Conservation (phyloP, 2,888 invertebrate genomes). For the Pterobdella sp. region DNA sequence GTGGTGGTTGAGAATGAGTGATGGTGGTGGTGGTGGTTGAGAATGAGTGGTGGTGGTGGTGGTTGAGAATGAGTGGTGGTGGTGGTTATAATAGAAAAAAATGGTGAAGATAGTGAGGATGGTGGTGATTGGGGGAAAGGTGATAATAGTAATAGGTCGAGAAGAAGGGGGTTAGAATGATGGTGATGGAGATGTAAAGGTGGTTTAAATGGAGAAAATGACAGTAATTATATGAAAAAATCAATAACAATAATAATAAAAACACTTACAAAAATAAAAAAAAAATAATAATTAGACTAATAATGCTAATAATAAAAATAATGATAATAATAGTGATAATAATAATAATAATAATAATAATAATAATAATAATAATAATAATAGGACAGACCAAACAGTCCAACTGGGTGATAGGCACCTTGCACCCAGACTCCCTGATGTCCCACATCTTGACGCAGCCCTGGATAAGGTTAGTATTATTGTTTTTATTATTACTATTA, state of each 20-base stretch:
- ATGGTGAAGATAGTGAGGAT: no score
- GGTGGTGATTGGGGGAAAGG: not conserved
- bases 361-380: not conserved
- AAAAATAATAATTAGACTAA: not conserved
- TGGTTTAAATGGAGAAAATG: no score
- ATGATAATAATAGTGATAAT: not conserved
- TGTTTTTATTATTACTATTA: no score
- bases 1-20: not conserved
- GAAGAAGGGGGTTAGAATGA: no score
- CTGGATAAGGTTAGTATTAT: constrained; percentile 40
- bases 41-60: not conserved
- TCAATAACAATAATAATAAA: not conserved
- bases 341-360: not conserved
- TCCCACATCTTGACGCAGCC: constrained; percentile 97
- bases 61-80: not conserved
- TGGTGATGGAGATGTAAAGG: no score
- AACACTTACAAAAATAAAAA: not conserved
- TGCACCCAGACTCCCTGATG: constrained; percentile 76
- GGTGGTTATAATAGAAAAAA: not conserved
- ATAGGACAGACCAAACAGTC: constrained; percentile 66
- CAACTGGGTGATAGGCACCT: constrained; percentile 76
- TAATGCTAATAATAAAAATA: not conserved
- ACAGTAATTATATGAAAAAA: no score
- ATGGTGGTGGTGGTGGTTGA: not conserved
- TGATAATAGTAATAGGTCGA: not conserved